Percentiles rank a stretch among this genome's conserved stretches.
phyloP scores from a whole-genome alignment of 2,888 invertebrate genomes.

The Pristionchus entomophagus region DNA sequence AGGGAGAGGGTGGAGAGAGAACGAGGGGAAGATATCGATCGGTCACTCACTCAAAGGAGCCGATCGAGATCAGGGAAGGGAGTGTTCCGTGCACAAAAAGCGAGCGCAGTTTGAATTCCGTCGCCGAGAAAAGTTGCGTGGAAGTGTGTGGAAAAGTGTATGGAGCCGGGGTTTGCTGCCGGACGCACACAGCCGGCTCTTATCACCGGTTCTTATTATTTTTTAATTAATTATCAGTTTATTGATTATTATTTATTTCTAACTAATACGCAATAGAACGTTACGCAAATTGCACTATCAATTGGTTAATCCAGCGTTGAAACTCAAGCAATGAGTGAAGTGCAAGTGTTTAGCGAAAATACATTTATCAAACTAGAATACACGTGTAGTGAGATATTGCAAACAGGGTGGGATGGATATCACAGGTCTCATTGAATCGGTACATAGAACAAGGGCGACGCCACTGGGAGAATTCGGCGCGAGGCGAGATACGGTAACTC shows the following conservation, averaged over 20 bases:
- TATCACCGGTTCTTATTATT: background rate
- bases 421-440: background rate
- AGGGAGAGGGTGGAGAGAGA: background rate
- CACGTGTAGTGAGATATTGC: conserved; percentile 13
- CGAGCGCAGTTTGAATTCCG: conserved; percentile 36
- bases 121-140: background rate
- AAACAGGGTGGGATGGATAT: background rate
- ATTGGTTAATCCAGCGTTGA: too few relatives aligned
- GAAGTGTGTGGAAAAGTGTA: conserved; percentile 1
- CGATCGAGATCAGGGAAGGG: conserved; percentile 29
- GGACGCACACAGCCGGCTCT: background rate
- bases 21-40: background rate
- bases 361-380: background rate
- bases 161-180: background rate
- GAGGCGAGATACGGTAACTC: background rate
- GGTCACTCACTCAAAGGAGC: background rate
- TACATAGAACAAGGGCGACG: background rate
- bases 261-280: too few relatives aligned
- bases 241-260: background rate
- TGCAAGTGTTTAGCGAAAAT: background rate
- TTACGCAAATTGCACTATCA: too few relatives aligned
- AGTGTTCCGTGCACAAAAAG: conserved; percentile 14
- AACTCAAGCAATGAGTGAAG: background rate
- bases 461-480: background rate
- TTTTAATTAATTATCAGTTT: background rate